Evolutionary conservation across 2,113 vertebrate genomes (phyloP).

Genomic region (Tragulus kanchil): DNA sequence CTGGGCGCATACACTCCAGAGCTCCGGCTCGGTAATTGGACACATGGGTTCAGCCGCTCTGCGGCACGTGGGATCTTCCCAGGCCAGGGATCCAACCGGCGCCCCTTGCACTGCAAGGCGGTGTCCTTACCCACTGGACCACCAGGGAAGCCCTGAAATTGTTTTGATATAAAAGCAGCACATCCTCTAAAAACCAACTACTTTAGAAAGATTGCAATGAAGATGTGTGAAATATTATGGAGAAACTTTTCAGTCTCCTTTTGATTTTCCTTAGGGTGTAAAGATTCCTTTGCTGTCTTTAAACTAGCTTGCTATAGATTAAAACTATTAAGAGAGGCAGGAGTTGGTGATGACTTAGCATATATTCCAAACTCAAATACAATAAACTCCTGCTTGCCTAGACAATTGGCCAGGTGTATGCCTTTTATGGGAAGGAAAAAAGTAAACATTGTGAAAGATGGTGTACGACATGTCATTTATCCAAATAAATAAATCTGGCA

Average conservation of each 20-base stretch:
- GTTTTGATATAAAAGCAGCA: neutral
- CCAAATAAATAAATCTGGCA: neutral
- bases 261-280: slow-evolving; percentile 15
- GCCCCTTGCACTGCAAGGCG: too few species aligned
- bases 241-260: neutral
- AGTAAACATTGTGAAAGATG: neutral
- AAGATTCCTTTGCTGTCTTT: slow-evolving; percentile 7
- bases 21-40: too few species aligned
- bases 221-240: neutral
- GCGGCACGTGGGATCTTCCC: too few species aligned
- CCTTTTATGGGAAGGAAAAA: neutral
- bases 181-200: slow-evolving; percentile 60
- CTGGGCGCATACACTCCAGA: too few species aligned
- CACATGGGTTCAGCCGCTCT: too few species aligned
- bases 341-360: slow-evolving; percentile 3
- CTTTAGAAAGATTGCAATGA: slow-evolving; percentile 43
- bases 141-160: slow-evolving; percentile 13
- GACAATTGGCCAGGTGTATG: neutral
- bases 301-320: neutral
- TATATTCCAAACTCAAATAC: neutral
- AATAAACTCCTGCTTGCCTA: neutral
- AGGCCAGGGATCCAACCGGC: too few species aligned
- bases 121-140: too few species aligned
- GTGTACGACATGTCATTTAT: neutral
- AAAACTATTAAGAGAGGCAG: slow-evolving; percentile 27